Base-by-base conservation (phyloP, 37 sponge, comb jelly and placozoan species). In the Chondrosia reniformis region DNA sequence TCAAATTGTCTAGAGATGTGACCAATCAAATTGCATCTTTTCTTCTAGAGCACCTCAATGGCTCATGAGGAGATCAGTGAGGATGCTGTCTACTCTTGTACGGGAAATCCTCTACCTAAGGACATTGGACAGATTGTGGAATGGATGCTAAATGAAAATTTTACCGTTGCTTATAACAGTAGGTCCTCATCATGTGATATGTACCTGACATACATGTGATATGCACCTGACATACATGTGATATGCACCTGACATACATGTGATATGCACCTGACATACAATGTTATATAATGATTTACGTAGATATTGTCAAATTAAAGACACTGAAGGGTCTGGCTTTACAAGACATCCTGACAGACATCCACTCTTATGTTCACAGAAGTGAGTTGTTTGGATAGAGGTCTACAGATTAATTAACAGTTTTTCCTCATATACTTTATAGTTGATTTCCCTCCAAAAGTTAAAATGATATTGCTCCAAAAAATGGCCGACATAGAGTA, bases 91-190 rank as follows among this genome's bases (percentile, higher is more conserved):
- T 93, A 98, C 84, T 28, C 71, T 28, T 95, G 96, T 69, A 93
- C 96, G 0, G 99, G 99, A 1, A 93, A 98, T 55, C 99, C 99
- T 33, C 88, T 93, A 9, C 92, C 88, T 0, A 55, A 45, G 0
- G 99, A 98, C 75, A 98, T 98, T 59, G 86, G 82, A 43, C 83
- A 80, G 58, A 95, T 95, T 28, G 82, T 98, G 30, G 78, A 89
- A 81, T 95, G 94, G 92, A 90, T 98, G 94, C 71, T 98, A 46
- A 93, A 95, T 45, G 90, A 98, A 45, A 77, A 82, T 37, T 98
- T 93, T 81, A 64, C 72, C 42, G 81, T 78, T 13, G 92, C 92
- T 40, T 91, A 86, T 49, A 54, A 91, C 45, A 84, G 92, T 91
- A 24, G 59, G 84, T 37, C 41, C 25, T n/a, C 42, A 61, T n/a